phyloP scores from a whole-genome alignment of 2,113 vertebrate species.

The Rhodinocichla rosea region DNA sequence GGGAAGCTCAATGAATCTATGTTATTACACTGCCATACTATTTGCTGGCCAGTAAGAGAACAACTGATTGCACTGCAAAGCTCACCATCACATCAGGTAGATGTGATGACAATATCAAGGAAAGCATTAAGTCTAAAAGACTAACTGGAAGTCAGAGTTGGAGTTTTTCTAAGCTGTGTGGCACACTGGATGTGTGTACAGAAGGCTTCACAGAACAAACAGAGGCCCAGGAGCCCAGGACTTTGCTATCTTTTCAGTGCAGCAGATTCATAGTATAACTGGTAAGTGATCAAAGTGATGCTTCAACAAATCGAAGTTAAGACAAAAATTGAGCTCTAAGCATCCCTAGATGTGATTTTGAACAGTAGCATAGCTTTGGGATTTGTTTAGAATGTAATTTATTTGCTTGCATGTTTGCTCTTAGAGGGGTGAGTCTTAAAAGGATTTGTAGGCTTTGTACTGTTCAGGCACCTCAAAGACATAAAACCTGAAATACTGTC shows the following conservation, averaged over 20 bases:
- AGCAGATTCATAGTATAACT: background rate
- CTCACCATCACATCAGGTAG: background rate
- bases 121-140: background rate
- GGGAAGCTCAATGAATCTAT: background rate
- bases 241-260: background rate
- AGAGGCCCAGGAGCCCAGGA: background rate
- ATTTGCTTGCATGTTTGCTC: background rate
- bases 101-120: background rate
- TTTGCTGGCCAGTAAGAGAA: background rate
- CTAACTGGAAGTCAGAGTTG: background rate
- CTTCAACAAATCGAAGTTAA: background rate
- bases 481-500: background rate
- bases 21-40: background rate
- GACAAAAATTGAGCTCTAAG: background rate
- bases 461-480: background rate
- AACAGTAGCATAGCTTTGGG: background rate
- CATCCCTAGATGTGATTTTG: background rate
- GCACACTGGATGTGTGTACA: background rate
- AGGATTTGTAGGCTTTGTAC: background rate
- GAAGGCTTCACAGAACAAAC: conserved; percentile 13
- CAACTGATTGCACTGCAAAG: background rate
- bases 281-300: background rate
- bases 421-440: background rate
- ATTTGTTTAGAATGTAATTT: conserved; percentile 9
- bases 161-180: background rate